phyloP scores from a whole-genome alignment of 2,113 vertebrate genomes.

The Thunnus maccoyii region DNA sequence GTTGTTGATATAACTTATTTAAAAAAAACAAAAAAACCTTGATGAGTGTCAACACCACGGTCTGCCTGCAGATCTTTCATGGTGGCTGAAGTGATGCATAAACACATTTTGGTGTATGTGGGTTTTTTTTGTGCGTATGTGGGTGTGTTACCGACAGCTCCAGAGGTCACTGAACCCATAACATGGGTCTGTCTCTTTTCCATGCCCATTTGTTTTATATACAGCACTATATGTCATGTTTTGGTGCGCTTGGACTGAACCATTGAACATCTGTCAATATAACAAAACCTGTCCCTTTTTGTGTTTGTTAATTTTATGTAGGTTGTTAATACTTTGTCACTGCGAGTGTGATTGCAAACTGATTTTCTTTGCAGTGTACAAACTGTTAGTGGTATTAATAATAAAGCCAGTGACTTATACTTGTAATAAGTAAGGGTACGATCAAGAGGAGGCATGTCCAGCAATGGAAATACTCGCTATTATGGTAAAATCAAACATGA shows the following conservation, averaged over 20 bases:
- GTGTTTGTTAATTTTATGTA: slow-evolving; percentile 3
- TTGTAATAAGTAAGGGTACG: neutral
- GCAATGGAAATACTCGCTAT: neutral
- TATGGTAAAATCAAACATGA: slow-evolving; percentile 4
- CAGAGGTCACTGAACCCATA: slow-evolving; percentile 55
- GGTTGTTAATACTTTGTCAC: slow-evolving; percentile 31
- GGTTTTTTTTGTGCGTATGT: slow-evolving; percentile 19
- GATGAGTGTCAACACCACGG: slow-evolving; percentile 46
- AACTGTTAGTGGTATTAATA: slow-evolving; percentile 29
- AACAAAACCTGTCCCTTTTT: neutral
- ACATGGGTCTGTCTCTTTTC: slow-evolving; percentile 50
- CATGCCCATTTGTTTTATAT: slow-evolving; percentile 50
- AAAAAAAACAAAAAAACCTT: neutral
- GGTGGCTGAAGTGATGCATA: slow-evolving; percentile 42
- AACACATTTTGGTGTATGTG: slow-evolving; percentile 38
- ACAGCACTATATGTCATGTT: slow-evolving; percentile 24
- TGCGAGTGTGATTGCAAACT: neutral
- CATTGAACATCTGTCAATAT: neutral
- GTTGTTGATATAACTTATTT: slow-evolving; percentile 5
- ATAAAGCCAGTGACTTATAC: slow-evolving; percentile 3
- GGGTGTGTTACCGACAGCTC: slow-evolving; percentile 11
- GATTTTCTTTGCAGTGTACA: slow-evolving; percentile 9
- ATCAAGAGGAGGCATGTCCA: neutral
- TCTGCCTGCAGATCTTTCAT: slow-evolving; percentile 62
- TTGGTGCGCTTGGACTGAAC: slow-evolving; percentile 1